Conservation (phyloP, 2,888 invertebrate species). For the Hyposoter dolosus region DNA sequence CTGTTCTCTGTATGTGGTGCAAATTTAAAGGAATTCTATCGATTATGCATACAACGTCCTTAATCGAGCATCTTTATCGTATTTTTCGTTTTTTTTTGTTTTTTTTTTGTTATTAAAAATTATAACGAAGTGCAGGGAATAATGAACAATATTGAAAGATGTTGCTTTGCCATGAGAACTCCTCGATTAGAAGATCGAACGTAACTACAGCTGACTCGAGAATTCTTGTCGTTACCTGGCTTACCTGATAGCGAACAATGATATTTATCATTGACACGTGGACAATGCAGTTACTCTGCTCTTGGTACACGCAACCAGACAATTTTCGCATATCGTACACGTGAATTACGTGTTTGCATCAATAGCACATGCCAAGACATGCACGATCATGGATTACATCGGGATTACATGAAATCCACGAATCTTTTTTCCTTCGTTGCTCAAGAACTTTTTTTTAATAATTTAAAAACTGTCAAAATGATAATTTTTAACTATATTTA, state of each 20-base stretch:
- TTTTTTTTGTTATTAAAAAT: too few species aligned
- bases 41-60: too few species aligned
- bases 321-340: conserved; percentile 12
- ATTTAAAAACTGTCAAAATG: too few species aligned
- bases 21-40: too few species aligned
- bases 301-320: conserved; percentile 20
- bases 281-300: not conserved
- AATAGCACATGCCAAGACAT: not conserved
- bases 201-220: not conserved
- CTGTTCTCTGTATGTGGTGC: too few species aligned
- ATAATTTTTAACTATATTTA: too few species aligned
- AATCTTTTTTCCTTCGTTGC: not conserved
- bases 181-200: not conserved
- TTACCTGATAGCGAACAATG: conserved; percentile 41
- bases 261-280: conserved; percentile 38
- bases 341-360: conserved; percentile 9
- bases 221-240: conserved; percentile 17
- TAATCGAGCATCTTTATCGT: not conserved
- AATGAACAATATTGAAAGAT: not conserved
- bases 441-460: not conserved
- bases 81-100: not conserved
- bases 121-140: not conserved
- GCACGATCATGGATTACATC: not conserved
- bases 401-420: not conserved
- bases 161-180: not conserved